Base-by-base conservation (phyloP, 2,888 invertebrate species). In the Brenthis hecate region DNA sequence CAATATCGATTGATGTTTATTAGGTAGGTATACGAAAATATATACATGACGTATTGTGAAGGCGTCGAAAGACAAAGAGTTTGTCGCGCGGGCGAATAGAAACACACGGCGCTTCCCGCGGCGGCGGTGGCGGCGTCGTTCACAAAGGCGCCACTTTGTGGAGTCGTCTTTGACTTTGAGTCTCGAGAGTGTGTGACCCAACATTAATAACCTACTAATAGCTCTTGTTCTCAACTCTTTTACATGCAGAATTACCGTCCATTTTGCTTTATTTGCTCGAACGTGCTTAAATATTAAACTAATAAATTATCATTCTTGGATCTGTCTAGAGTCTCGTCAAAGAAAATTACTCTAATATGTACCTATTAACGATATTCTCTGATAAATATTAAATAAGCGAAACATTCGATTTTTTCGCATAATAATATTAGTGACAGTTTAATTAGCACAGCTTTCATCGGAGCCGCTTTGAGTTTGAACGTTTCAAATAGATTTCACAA, bases 351-450 rank as follows among this genome's bases (percentile, higher is more conserved):
- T 69, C 54, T 66, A 72, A 72, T 69, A 65, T 65, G 13, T 36
- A 19, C 8, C 6, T 43, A 14, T 32, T 62, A 11, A 51, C 63
- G 55, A 50, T 66, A 63, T 64, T 62, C 61, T 56, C 65, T 43
- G 63, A 67, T 66, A 70, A 66, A 71, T 69, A 58, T 55, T 57
- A 62, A 65, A 71, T 56, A 65, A 68, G 61, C 60, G 68, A 60
- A 70, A 66, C 56, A 87, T 87, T 88, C 82, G 86, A 87, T 90
- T 91, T 91, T 91, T 91, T 78, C 87, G 78, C 84, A 88, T 92
- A 91, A 92, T 91, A 89, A 89, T 90, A 92, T 92, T 91, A 92
- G 88, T 87, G 88, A 87, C 89, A 91, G 90, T 92, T 92, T 92
- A 92, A 92, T 92, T 92, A 92, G 89, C 90, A 88, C 83, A 83